A percentile compares a stretch with the other conserved stretches of the same genome.
These are phyloP conservation scores for Patella pellucida DNA, from an alignment of 2,888 invertebrate genomes.

Conservation along the genomic window DNA sequence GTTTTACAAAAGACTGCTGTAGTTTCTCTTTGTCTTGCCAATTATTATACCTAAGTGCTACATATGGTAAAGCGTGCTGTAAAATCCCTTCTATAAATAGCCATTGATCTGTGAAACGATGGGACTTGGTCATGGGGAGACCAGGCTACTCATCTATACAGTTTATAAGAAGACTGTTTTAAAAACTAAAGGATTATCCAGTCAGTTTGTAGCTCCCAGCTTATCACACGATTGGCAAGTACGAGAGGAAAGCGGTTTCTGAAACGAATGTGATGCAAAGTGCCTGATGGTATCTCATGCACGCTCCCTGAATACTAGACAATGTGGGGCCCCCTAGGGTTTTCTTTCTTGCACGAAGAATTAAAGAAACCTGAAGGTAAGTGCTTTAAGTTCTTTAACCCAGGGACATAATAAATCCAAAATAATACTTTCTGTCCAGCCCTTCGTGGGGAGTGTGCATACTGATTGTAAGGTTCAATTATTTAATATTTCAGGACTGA, in stretches of 20 bases:
- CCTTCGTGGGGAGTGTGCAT: neutral
- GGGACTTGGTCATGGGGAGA: too few relatives aligned
- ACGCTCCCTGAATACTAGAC: constrained; percentile 4
- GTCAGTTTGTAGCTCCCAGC: too few relatives aligned
- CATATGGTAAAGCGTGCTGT: neutral
- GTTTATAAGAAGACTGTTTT: too few relatives aligned
- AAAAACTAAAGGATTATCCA: too few relatives aligned
- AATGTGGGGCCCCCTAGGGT: neutral
- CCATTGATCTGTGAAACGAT: too few relatives aligned
- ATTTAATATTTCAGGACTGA: too few relatives aligned
- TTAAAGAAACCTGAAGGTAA: neutral
- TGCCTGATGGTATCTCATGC: neutral
- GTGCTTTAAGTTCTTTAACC: neutral
- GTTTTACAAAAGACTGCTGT: neutral
- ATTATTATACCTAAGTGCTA: too few relatives aligned
- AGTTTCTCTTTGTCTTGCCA: too few relatives aligned
- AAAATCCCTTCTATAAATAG: neutral
- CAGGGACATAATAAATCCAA: neutral
- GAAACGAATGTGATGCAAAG: constrained; percentile 7
- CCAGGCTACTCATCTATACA: too few relatives aligned
- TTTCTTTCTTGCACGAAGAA: too few relatives aligned
- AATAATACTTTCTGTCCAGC: neutral
- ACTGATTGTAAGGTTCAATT: too few relatives aligned
- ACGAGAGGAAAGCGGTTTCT: neutral
- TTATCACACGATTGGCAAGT: neutral